These are phyloP conservation scores for Macroramphosus scolopax DNA, from an alignment of 2,797 vertebrate genomes.

Conservation along the genomic window DNA sequence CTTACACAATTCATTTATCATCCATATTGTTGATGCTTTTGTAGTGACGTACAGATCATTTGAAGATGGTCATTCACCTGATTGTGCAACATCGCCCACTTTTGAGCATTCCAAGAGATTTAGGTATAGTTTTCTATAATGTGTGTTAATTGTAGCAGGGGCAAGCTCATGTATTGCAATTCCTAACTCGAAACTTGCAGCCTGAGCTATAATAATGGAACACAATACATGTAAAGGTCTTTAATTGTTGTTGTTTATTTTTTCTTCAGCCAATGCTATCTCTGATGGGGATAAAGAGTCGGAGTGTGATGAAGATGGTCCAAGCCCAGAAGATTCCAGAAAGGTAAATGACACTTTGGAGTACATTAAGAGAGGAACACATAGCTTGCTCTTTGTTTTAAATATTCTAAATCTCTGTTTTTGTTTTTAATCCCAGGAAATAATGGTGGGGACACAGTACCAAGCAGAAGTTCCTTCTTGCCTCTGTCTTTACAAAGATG, in stretches of 20 bases:
- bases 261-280: constrained; percentile 84
- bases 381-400: background rate
- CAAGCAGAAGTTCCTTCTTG: constrained; percentile 93
- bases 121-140: too few species aligned
- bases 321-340: constrained; percentile 91
- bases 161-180: too few species aligned
- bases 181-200: too few species aligned
- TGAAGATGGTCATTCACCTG: too few species aligned
- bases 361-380: background rate
- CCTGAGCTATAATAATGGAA: background rate
- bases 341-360: constrained; percentile 78
- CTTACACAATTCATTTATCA: too few species aligned
- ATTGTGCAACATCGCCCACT: too few species aligned
- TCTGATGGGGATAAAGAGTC: constrained; percentile 96
- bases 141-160: too few species aligned
- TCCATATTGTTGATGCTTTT: too few species aligned
- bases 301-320: constrained; percentile 89
- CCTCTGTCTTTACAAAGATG: constrained; percentile 81
- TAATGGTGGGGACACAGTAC: constrained; percentile 94
- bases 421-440: constrained; percentile 80
- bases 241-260: constrained; percentile 8
- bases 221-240: background rate
- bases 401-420: background rate
- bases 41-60: too few species aligned
- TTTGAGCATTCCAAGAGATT: too few species aligned